Conservation (phyloP, 2,797 vertebrate species). For the Pelobates cultripes region DNA sequence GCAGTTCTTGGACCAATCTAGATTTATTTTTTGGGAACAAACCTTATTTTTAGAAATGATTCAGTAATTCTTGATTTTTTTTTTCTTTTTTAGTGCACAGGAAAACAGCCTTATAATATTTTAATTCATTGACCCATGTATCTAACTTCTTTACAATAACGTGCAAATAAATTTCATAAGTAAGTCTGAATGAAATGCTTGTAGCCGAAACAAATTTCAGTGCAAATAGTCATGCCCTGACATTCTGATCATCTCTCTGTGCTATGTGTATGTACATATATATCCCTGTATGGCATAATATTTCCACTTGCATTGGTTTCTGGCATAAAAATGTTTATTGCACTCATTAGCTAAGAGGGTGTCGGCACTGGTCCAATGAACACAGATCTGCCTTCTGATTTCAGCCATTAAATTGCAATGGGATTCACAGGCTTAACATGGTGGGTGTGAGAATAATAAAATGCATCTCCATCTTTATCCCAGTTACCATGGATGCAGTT, state of each 20-base stretch:
- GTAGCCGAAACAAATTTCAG: too few species aligned
- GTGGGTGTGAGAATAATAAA: constrained; percentile 85
- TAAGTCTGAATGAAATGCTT: too few species aligned
- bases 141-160: too few species aligned
- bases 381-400: constrained; percentile 86
- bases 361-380: constrained; percentile 94
- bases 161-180: too few species aligned
- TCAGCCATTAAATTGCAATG: constrained; percentile 84
- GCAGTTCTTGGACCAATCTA: too few species aligned
- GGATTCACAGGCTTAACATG: constrained; percentile 82
- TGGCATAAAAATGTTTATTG: constrained; percentile 97
- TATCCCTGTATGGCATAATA: constrained; percentile 85
- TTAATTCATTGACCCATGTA: too few species aligned
- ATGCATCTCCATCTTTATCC: constrained; percentile 83
- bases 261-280: constrained; percentile 82
- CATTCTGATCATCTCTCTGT: constrained; percentile 63
- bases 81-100: too few species aligned
- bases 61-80: too few species aligned
- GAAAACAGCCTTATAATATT: too few species aligned
- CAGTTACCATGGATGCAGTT: constrained; percentile 88
- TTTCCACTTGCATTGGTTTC: constrained; percentile 89
- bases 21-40: too few species aligned
- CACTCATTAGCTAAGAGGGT: constrained; percentile 95
- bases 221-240: neutral
- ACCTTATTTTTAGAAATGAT: too few species aligned